Percentiles rank a stretch among this genome's conserved stretches.
Conservation (phyloP, 2,113 vertebrate species). For the Aegotheles bennettii region DNA sequence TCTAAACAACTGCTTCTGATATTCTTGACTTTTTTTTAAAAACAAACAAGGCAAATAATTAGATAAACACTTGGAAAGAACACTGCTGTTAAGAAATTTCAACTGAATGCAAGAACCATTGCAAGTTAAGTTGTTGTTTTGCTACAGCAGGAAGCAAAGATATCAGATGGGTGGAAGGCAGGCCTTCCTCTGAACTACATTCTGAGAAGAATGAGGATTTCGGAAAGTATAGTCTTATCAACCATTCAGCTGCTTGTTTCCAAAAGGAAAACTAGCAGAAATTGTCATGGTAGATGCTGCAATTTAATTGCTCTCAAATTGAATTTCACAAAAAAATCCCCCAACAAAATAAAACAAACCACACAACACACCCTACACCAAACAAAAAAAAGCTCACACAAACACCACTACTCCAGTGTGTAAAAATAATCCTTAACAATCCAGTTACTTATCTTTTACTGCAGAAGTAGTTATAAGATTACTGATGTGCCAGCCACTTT, state of each 20-base stretch:
- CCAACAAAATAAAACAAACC: neutral
- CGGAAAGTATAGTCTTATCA: neutral
- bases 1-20: neutral
- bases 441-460: neutral
- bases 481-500: neutral
- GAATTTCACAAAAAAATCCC: neutral
- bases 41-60: neutral
- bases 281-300: neutral
- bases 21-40: neutral
- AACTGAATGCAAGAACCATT: neutral
- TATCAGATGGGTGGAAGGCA: neutral
- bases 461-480: neutral
- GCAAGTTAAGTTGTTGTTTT: neutral
- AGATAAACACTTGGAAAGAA: neutral
- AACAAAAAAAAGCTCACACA: neutral
- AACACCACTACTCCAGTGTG: neutral
- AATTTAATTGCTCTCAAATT: neutral
- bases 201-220: neutral
- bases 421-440: neutral
- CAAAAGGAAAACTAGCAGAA: neutral
- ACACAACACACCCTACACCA: neutral
- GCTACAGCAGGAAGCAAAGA: neutral
- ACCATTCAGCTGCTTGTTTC: neutral
- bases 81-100: neutral
- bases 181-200: neutral